These are phyloP conservation scores for Metalampra italica DNA, from an alignment of 2,888 invertebrate genomes.

Conservation along the genomic window DNA sequence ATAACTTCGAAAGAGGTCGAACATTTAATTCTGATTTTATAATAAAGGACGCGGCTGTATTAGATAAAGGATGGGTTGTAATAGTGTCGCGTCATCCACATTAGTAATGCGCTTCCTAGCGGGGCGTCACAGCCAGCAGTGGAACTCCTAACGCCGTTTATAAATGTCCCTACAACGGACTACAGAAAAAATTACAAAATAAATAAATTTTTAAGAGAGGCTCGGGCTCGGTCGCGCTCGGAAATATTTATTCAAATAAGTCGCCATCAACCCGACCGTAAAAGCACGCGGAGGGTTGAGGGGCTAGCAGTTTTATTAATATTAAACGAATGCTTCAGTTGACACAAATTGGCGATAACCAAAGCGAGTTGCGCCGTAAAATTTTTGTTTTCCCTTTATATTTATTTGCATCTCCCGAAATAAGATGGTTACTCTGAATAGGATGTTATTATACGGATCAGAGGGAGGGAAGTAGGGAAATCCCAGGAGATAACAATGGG, in stretches of 20 bases:
- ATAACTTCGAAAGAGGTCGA: conserved; percentile 64
- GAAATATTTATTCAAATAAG: conserved; percentile 77
- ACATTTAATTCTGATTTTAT: conserved; percentile 69
- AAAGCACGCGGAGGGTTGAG: conserved; percentile 70
- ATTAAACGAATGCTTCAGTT: conserved; percentile 76
- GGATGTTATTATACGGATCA: conserved; percentile 17
- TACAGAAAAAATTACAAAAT: conserved; percentile 52
- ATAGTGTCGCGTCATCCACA: conserved; percentile 73
- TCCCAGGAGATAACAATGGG: conserved; percentile 20
- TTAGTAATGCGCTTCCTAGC: conserved; percentile 63
- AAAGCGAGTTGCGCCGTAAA: conserved; percentile 60
- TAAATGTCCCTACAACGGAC: conserved; percentile 31
- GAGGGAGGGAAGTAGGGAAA: conserved; percentile 12
- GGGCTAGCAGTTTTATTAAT: conserved; percentile 73
- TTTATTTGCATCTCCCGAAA: conserved; percentile 45
- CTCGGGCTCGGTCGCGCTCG: conserved; percentile 47
- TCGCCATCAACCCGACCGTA: conserved; percentile 73
- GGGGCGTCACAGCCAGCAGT: conserved; percentile 51
- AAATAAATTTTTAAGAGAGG: conserved; percentile 55
- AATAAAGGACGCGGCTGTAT: conserved; percentile 71
- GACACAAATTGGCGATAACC: conserved; percentile 76
- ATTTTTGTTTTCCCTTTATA: conserved; percentile 48
- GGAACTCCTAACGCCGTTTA: conserved; percentile 25
- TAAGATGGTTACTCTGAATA: conserved; percentile 31
- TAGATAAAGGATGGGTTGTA: conserved; percentile 73